A percentile compares a stretch with the other conserved stretches of the same genome.
These are phyloP conservation scores for Molossus alvarezi DNA, from an alignment of 2,797 vertebrate species.

Conservation along the genomic window DNA sequence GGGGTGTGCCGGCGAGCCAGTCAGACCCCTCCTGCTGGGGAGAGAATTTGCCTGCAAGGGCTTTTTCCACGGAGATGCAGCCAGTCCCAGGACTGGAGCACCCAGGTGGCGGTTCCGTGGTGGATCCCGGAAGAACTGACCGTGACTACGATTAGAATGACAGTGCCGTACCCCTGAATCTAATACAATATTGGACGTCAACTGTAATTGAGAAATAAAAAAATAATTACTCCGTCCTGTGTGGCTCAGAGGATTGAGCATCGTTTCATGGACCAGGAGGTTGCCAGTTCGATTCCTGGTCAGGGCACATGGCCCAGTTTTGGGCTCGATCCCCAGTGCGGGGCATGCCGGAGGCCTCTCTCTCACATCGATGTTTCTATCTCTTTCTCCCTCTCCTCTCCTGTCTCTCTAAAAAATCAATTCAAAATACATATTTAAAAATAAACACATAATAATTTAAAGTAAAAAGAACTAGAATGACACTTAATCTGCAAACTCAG, in stretches of 20 bases:
- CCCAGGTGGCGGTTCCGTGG: rapidly evolving
- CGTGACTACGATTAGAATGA: neutral
- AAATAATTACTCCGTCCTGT: neutral
- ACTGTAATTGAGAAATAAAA: neutral
- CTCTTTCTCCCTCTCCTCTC: too few relatives aligned
- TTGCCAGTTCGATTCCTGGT: too few relatives aligned
- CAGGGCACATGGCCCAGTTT: too few relatives aligned
- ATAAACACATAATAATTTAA: neutral
- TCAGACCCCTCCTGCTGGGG: neutral
- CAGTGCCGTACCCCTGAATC: neutral
- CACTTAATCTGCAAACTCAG: neutral
- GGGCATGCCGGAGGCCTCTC: too few relatives aligned
- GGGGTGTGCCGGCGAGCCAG: neutral
- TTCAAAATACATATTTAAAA: too few relatives aligned
- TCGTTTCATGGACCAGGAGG: too few relatives aligned
- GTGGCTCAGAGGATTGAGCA: too few relatives aligned
- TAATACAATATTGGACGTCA: neutral
- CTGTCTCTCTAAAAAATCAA: too few relatives aligned
- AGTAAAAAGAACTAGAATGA: neutral
- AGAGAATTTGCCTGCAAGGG: neutral
- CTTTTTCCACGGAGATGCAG: neutral
- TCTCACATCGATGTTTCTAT: too few relatives aligned
- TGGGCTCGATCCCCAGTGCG: too few relatives aligned
- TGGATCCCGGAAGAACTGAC: neutral
- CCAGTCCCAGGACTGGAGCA: neutral